Conservation (phyloP, 2,113 vertebrate genomes). For the Azemiops feae region DNA sequence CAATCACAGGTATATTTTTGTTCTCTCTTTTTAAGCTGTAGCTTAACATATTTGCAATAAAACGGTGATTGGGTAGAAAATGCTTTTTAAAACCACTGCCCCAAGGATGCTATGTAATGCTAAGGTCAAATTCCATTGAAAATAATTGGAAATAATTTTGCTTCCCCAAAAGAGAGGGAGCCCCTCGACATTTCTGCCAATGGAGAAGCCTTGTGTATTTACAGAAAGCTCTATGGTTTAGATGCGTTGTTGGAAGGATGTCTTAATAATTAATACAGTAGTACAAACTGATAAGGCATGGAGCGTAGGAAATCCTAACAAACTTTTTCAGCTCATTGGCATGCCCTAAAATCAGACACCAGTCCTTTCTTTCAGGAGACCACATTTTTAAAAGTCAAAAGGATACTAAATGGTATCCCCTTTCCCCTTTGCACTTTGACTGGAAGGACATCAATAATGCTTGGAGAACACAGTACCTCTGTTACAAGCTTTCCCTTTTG, state of each 20-base stretch:
- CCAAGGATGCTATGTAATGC: neutral
- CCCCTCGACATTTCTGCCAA: neutral
- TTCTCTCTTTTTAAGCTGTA: neutral
- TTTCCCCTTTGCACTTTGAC: neutral
- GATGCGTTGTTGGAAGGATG: neutral
- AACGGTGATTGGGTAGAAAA: neutral
- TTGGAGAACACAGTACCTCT: neutral
- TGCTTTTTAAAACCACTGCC: neutral
- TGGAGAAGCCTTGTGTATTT: neutral
- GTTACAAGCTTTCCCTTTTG: neutral
- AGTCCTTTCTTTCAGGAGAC: neutral
- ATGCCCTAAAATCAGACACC: neutral
- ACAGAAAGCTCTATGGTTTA: neutral
- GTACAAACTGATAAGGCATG: neutral
- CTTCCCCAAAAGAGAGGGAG: neutral
- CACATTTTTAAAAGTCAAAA: neutral
- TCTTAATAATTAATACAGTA: neutral
- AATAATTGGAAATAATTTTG: neutral
- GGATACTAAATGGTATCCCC: neutral
- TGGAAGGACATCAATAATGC: neutral
- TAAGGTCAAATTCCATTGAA: neutral
- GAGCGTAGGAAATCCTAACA: neutral
- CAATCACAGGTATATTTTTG: neutral
- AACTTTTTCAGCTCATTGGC: neutral
- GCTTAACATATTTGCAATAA: neutral